A percentile compares a stretch with the other conserved stretches of the same genome.
phyloP scores from a whole-genome alignment of 2,888 invertebrate species.

The Poecilus cupreus region DNA sequence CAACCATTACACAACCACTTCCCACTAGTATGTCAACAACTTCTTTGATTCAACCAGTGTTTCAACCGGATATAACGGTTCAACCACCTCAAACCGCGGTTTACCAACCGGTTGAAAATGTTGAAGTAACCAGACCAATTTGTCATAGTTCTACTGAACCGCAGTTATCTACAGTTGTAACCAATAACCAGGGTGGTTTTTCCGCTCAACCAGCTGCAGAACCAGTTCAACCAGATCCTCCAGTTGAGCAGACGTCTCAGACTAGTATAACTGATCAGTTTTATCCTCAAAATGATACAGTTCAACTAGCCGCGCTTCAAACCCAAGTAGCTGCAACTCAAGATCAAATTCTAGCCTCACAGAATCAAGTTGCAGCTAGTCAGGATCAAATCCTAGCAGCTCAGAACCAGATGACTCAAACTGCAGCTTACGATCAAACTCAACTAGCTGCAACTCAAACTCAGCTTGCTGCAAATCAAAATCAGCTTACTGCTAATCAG shows the following conservation, averaged over 20 bases:
- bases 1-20: conserved; percentile 56
- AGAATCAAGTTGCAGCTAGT: too few relatives aligned
- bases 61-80: background rate
- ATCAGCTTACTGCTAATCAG: background rate
- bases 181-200: too few relatives aligned
- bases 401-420: too few relatives aligned
- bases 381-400: too few relatives aligned
- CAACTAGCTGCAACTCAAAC: too few relatives aligned
- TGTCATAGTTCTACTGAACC: conserved; percentile 59
- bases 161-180: conserved; percentile 44
- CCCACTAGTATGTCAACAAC: conserved; percentile 57
- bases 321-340: too few relatives aligned
- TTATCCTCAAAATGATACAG: background rate
- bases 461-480: background rate
- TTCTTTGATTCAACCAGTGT: conserved; percentile 36
- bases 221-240: background rate
- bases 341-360: too few relatives aligned
- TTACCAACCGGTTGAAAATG: conserved; percentile 21
- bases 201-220: conserved; percentile 56
- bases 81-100: conserved; percentile 3
- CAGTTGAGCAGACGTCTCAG: background rate
- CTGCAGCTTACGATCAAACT: too few relatives aligned
- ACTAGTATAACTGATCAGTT: background rate
- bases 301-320: too few relatives aligned
- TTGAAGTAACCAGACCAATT: conserved; percentile 48